Evolutionary conservation across 2,797 vertebrate species (phyloP).

Genomic region (Notoglanidium macrostoma): DNA sequence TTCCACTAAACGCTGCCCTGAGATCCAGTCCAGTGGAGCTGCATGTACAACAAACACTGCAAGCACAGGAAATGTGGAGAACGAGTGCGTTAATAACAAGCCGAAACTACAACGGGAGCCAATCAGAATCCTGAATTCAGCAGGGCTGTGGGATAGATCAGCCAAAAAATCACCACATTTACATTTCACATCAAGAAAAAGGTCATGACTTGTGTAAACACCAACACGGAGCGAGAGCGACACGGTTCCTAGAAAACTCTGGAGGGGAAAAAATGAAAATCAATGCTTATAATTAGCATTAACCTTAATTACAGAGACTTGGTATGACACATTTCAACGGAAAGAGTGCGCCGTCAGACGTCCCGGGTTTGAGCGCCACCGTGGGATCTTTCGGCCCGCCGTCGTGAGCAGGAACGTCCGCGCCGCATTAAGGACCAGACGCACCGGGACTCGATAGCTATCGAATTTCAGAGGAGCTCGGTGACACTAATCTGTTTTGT

Average conservation of each 20-base stretch:
- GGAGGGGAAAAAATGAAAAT: not conserved
- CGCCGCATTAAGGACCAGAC: slow-evolving; percentile 29
- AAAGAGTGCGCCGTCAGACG: too few relatives aligned
- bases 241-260: not conserved
- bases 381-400: not conserved
- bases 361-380: not conserved
- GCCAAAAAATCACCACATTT: not conserved
- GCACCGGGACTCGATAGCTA: slow-evolving; percentile 40
- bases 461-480: slow-evolving; percentile 30
- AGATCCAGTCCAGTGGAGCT: not conserved
- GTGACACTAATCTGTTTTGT: slow-evolving; percentile 42
- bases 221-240: not conserved
- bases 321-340: not conserved
- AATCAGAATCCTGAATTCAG: not conserved
- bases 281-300: not conserved
- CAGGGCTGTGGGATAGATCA: not conserved
- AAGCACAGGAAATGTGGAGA: not conserved
- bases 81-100: not conserved
- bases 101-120: not conserved
- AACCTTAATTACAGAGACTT: not conserved
- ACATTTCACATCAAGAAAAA: not conserved
- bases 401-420: slow-evolving; percentile 19
- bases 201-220: not conserved
- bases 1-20: not conserved
- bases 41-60: not conserved